phyloP scores from a whole-genome alignment of 2,888 invertebrate genomes.

The Theristus sp. region DNA sequence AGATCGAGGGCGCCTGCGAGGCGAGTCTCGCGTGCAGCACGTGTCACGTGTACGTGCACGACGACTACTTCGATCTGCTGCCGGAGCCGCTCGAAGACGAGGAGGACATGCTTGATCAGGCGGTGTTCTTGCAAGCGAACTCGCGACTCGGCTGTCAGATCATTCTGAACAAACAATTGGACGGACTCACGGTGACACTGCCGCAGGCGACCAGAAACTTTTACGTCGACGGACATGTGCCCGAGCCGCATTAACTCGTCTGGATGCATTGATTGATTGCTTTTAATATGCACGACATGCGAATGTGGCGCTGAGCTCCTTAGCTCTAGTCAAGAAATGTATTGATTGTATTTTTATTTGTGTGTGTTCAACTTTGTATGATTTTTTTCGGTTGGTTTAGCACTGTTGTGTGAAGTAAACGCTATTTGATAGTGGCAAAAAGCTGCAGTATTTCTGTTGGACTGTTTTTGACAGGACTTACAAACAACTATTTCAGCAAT shows the following conservation, averaged over 20 bases:
- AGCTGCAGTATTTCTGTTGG: too few relatives aligned
- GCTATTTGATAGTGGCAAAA: too few relatives aligned
- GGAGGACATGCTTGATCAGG: constrained; percentile 88
- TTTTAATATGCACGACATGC: too few relatives aligned
- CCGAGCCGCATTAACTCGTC: constrained; percentile 57
- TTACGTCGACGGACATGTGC: constrained; percentile 91
- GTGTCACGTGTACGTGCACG: constrained; percentile 81
- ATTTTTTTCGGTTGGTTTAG: too few relatives aligned
- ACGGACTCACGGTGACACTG: constrained; percentile 60
- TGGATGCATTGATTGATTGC: too few relatives aligned
- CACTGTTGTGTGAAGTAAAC: too few relatives aligned
- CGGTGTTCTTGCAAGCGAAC: constrained; percentile 80
- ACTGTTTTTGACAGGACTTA: too few relatives aligned
- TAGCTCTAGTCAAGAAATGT: too few relatives aligned
- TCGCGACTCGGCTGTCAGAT: constrained; percentile 90
- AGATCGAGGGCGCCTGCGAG: constrained; percentile 96
- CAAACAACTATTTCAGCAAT: too few relatives aligned
- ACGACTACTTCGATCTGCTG: constrained; percentile 51
- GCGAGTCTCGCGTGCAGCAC: constrained; percentile 94
- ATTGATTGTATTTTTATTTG: too few relatives aligned
- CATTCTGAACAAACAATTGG: constrained; percentile 59
- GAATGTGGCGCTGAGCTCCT: too few relatives aligned
- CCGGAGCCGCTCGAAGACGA: constrained; percentile 63
- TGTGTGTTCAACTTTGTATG: too few relatives aligned
- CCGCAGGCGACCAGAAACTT: constrained; percentile 81